Base-by-base conservation (phyloP, 2,797 vertebrate genomes). In the Rhabdomys pumilio region DNA sequence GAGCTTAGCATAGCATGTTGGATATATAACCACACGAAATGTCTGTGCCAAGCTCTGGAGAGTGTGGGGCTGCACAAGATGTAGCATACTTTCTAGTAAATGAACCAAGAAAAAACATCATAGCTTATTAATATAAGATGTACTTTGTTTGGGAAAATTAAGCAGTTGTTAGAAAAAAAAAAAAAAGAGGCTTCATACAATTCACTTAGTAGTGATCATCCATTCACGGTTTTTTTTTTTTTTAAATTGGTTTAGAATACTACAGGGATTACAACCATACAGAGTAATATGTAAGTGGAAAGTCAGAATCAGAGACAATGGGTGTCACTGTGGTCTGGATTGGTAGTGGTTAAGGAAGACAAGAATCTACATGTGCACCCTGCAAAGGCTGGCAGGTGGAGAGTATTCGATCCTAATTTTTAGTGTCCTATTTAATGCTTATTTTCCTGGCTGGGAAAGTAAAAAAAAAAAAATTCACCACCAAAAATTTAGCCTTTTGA, bases 11-110 rank as follows among this genome's bases (percentile, higher is more conserved):
- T 12, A 50, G 9, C 31, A 26, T 17, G 7, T 8, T 63, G 61
- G 15, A 14, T 38, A 9, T 17, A 31, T 69, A 22, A 7, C 34
- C 75, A 2, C 50, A 2, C 10, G 6, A 72, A 3, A 22, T 34
- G 0, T 3, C 6, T 2, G 1, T 3, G 6, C 22, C 11, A 24
- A 47, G 13, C 34, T 0, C 7, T 50, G 38, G 20, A 12, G 6
- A 47, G 6, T 29, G 38, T 59, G 8, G 61, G 76, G 9, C 53
- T 26, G 0, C 5, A 10, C 24, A 84, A 59, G 88, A 2, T 9
- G 0, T 20, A 24, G 6, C 5, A 1, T 14, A 19, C 19, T 31
- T 86, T 85, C 31, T 59, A 50, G 2, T 11, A 2, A 50, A 77
- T 22, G 15, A 50, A 20, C n/a, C 11, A 22, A 69, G 55, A 67